Evolutionary conservation across 2,113 vertebrate genomes (phyloP).

Genomic region (Stigmatopora nigra): DNA sequence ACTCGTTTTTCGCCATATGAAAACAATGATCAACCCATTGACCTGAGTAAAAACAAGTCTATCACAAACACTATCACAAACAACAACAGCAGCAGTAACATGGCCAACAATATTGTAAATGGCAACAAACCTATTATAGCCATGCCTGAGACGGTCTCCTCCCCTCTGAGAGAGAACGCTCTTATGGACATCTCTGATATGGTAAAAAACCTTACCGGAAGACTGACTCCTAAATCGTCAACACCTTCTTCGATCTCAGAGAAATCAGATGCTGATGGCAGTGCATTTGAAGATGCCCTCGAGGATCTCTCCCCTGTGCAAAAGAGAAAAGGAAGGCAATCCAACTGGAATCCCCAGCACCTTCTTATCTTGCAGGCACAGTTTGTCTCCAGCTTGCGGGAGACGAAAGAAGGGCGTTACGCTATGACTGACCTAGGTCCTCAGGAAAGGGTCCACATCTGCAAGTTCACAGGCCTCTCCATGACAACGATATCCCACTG

Average conservation of each 20-base stretch:
- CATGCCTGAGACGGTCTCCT: slow-evolving; percentile 75
- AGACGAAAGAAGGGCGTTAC: slow-evolving; percentile 92
- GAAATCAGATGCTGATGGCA: slow-evolving; percentile 92
- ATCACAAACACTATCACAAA: slow-evolving; percentile 78
- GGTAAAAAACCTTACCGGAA: slow-evolving; percentile 97
- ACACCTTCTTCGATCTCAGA: slow-evolving; percentile 93
- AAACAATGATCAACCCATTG: slow-evolving; percentile 91
- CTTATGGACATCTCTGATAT: slow-evolving; percentile 98
- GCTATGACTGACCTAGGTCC: slow-evolving; percentile 97
- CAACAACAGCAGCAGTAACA: slow-evolving; percentile 51
- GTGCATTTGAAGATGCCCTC: slow-evolving; percentile 90
- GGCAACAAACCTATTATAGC: slow-evolving; percentile 74
- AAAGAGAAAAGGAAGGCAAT: slow-evolving; percentile 95
- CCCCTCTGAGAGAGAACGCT: slow-evolving; percentile 87
- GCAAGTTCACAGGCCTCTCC: slow-evolving; percentile 98
- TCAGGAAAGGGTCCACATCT: slow-evolving; percentile 98
- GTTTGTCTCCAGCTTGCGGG: slow-evolving; percentile 92
- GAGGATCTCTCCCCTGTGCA: slow-evolving; percentile 94
- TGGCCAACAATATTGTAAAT: slow-evolving; percentile 53
- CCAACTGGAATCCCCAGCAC: slow-evolving; percentile 99
- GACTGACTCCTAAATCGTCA: slow-evolving; percentile 95
- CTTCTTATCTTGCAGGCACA: slow-evolving; percentile 97
- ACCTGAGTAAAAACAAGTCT: slow-evolving; percentile 92
- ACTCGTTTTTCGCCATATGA: slow-evolving; percentile 85
- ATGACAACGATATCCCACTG: slow-evolving; percentile 99